Base-by-base conservation (phyloP, 2,113 vertebrate genomes). In the Crotalus tigris region DNA sequence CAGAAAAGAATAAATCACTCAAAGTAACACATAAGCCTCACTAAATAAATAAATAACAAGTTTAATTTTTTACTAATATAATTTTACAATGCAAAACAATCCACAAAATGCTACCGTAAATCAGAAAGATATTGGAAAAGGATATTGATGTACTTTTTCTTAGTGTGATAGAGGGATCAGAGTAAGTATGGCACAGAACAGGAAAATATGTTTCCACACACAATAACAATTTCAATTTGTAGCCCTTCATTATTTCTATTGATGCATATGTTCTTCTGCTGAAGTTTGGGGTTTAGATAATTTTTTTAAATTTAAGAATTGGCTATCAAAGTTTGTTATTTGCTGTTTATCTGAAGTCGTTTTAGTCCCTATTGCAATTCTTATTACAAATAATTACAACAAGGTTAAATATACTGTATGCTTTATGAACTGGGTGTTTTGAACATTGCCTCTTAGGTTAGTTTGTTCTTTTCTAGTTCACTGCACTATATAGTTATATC, bases 391-490 rank as follows among this genome's bases (percentile, higher is more conserved):
- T 39, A 39, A 81, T 19, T 39, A 39, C 33, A 5, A 39, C 69
- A 81, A 81, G 15, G 17, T 85, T 91, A 49, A 6, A 46, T 90
- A 23, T 33, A n/a, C 61, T 69, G 61, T 69, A 88, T 94, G 23
- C 95, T 94, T 95, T 92, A 94, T 81, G 54, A 93, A 88, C 94
- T 94, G 93, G 64, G 29, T 94, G 29, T 26, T 49, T 94, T 94
- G 89, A 94, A 39, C 94, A 95, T 96, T 95, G 95, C 94, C 94
- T 95, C 94, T 54, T 94, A 91, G 69, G 33, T 15, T 39, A 19
- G 96, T 91, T 54, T 92, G 95, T 93, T 92, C 91, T 44, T 93
- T 95, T 95, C 96, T 86, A 93, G 95, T 94, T 92, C 93, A 85
- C 55, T 95, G 94, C 93, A 91, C 94, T 93, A 92, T 94, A 94